These are phyloP conservation scores for Microctonus brassicae DNA, from an alignment of 2,888 invertebrate genomes.

Conservation along the genomic window DNA sequence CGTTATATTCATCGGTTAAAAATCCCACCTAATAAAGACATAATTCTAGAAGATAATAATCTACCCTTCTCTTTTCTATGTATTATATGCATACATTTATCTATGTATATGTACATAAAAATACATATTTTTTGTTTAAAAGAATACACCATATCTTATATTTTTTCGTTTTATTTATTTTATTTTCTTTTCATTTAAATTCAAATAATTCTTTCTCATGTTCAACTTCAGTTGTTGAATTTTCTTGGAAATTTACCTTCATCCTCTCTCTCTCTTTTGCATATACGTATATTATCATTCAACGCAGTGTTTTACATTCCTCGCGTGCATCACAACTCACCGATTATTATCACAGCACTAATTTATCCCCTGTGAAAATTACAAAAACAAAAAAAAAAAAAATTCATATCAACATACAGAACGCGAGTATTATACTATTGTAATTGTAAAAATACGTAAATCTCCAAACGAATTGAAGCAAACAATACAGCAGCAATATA, in stretches of 20 bases:
- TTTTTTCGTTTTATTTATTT: conserved; percentile 18
- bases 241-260: conserved; percentile 10
- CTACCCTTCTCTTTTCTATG: conserved; percentile 47
- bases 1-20: conserved; percentile 60
- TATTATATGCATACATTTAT: conserved; percentile 36
- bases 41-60: conserved; percentile 62
- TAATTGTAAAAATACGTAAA: conserved; percentile 23
- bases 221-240: conserved; percentile 7
- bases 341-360: neutral
- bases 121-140: conserved; percentile 42
- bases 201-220: conserved; percentile 14
- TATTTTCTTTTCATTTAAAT: conserved; percentile 23
- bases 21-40: conserved; percentile 64
- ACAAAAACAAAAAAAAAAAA: neutral
- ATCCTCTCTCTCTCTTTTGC: conserved; percentile 15
- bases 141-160: conserved; percentile 32
- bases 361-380: neutral
- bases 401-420: neutral
- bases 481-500: conserved; percentile 20
- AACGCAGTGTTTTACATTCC: neutral
- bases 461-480: conserved; percentile 21
- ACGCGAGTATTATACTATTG: neutral
- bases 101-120: neutral
- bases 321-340: neutral
- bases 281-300: conserved; percentile 34